phyloP scores from a whole-genome alignment of 2,797 vertebrate genomes.

The Lepidocolaptes lacrymiger region DNA sequence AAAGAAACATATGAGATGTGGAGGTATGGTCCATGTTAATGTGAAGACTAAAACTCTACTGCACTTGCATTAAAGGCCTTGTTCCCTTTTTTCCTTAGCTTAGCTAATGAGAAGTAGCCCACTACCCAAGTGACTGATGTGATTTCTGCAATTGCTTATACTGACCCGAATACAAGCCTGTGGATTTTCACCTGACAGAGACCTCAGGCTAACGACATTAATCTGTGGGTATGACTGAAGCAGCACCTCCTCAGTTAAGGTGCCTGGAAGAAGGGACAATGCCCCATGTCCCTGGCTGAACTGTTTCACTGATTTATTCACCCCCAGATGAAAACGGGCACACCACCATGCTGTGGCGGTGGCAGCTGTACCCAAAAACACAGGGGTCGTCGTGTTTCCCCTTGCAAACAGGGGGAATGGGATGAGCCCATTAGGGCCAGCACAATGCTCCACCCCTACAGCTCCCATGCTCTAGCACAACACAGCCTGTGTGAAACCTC shows the following conservation, averaged over 20 bases:
- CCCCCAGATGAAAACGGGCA: background rate
- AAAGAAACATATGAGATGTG: background rate
- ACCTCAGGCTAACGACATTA: background rate
- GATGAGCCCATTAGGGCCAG: background rate
- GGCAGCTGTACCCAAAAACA: background rate
- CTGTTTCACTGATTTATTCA: background rate
- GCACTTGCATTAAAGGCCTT: background rate
- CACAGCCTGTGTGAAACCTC: background rate
- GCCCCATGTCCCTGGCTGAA: background rate
- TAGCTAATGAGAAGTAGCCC: background rate
- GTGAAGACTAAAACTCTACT: background rate
- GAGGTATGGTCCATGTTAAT: background rate
- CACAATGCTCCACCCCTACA: accelerated
- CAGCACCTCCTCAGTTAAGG: background rate
- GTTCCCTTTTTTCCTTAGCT: background rate
- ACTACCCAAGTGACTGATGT: background rate
- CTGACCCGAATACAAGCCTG: background rate
- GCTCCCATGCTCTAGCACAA: background rate
- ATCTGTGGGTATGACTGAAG: background rate
- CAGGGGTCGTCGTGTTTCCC: background rate
- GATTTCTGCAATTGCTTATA: background rate
- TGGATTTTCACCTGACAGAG: background rate
- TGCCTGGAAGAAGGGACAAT: background rate
- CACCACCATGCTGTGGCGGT: background rate
- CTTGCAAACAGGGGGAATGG: accelerated